A percentile compares a stretch with the other conserved stretches of the same genome.
Conservation (phyloP, 30 jellyfish, hydroid and myxozoan species). For the Clytia hemisphaerica region DNA sequence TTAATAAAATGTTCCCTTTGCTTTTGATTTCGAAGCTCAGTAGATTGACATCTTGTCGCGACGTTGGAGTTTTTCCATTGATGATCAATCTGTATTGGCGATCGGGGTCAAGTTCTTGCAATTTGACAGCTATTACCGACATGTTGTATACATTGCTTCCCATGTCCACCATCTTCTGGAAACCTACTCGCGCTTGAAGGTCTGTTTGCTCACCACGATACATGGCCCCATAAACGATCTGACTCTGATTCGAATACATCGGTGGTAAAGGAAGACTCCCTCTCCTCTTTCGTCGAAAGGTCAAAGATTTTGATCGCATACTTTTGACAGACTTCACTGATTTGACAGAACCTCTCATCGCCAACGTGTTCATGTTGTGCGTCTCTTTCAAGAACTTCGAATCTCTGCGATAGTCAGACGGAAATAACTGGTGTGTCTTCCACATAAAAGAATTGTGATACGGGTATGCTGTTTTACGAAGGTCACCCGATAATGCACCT, state of each 20-base stretch:
- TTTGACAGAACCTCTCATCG: too few relatives aligned
- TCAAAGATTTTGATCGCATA: too few relatives aligned
- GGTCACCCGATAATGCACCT: conserved; percentile 24
- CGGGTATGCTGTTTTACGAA: conserved; percentile 19
- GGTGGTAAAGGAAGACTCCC: too few relatives aligned
- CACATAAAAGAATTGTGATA: conserved; percentile 24
- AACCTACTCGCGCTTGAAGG: background rate
- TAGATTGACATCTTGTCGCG: background rate
- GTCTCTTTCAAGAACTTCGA: background rate
- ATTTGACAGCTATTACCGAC: background rate
- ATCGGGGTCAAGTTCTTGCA: conserved; percentile 15
- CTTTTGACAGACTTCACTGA: too few relatives aligned
- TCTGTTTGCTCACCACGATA: conserved; percentile 26
- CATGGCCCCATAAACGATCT: conserved; percentile 24
- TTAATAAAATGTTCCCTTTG: conserved; percentile 18
- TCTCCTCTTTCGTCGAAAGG: too few relatives aligned
- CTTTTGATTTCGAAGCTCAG: background rate
- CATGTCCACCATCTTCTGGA: background rate
- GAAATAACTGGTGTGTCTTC: conserved; percentile 36
- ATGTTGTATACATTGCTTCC: conserved; percentile 5
- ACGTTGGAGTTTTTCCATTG: background rate
- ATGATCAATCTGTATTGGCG: background rate
- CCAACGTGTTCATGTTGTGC: too few relatives aligned
- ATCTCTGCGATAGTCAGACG: conserved; percentile 19
- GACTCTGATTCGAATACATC: background rate